phyloP scores from a whole-genome alignment of 2,888 invertebrate species.

The Beris chalybata region DNA sequence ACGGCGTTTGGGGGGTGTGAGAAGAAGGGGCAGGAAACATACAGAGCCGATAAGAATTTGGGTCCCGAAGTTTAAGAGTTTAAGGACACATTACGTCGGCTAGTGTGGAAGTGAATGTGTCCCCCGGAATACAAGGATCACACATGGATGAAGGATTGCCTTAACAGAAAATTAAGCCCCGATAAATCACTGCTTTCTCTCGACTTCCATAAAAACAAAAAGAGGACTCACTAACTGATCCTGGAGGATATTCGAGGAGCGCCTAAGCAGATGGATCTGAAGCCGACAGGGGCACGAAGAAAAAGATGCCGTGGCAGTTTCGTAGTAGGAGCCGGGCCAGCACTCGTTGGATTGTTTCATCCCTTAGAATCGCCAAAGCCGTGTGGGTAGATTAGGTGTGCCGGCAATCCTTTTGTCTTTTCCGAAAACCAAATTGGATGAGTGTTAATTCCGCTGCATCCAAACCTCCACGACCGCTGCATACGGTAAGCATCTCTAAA shows the following conservation, averaged over 20 bases:
- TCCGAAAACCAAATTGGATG: constrained; percentile 12
- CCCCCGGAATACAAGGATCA: constrained; percentile 29
- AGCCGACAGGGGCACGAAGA: background rate
- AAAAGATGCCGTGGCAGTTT: background rate
- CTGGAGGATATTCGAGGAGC: too few species aligned
- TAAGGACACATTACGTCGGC: constrained; percentile 31
- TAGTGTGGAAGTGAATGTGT: constrained; percentile 25
- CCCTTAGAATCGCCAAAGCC: background rate
- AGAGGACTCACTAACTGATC: too few species aligned
- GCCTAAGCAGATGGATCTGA: constrained; percentile 7
- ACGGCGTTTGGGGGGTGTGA: background rate
- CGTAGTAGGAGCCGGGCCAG: too few species aligned
- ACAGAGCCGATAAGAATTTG: constrained; percentile 17
- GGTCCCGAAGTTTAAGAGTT: constrained; percentile 34
- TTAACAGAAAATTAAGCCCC: constrained; percentile 37
- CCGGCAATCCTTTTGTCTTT: constrained; percentile 22
- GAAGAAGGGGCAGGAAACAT: background rate
- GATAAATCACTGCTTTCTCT: constrained; percentile 31
- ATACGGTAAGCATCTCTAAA: constrained; percentile 27
- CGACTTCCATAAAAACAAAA: background rate
- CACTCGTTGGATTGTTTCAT: too few species aligned
- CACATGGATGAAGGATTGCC: constrained; percentile 33
- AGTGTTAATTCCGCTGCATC: constrained; percentile 38
- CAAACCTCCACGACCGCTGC: constrained; percentile 29
- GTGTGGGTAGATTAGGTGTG: constrained; percentile 19